Evolutionary conservation across 2,113 vertebrate genomes (phyloP).

Genomic region (Eptesicus fuscus): DNA sequence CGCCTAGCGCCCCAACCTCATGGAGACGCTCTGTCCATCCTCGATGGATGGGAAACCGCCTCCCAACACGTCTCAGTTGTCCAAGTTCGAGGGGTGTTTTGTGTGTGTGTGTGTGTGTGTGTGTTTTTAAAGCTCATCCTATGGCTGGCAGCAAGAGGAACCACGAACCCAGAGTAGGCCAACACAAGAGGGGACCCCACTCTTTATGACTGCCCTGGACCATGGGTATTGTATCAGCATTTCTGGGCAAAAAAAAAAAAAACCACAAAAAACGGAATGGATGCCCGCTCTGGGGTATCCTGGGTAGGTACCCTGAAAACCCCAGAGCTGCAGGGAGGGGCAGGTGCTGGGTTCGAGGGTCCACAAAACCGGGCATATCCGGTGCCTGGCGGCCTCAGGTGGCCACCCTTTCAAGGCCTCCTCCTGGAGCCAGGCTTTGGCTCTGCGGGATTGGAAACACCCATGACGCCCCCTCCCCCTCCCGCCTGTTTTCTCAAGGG

Average conservation of each 20-base stretch:
- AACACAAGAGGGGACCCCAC: neutral
- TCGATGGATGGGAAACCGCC: neutral
- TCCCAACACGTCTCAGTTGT: neutral
- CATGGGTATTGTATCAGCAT: neutral
- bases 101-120: too few relatives aligned
- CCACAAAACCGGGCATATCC: neutral
- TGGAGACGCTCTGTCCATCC: neutral
- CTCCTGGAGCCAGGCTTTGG: neutral
- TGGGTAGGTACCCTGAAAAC: too few relatives aligned
- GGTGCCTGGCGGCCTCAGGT: neutral
- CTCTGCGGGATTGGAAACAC: neutral
- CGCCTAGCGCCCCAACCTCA: neutral
- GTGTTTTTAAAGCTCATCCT: neutral
- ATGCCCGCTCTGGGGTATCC: neutral
- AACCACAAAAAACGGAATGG: neutral
- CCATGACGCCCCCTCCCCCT: neutral
- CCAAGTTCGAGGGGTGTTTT: neutral
- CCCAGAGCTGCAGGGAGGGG: neutral
- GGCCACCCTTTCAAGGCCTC: neutral
- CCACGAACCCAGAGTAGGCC: neutral
- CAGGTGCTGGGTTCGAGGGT: neutral
- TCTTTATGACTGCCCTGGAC: neutral
- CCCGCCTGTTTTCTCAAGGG: neutral
- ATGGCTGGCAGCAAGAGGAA: neutral
- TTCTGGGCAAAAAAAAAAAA: neutral